Evolutionary conservation across 2,113 vertebrate species (phyloP), one percentile per base, ranked within the genome.

Genomic region (Platycercus adscitus): DNA sequence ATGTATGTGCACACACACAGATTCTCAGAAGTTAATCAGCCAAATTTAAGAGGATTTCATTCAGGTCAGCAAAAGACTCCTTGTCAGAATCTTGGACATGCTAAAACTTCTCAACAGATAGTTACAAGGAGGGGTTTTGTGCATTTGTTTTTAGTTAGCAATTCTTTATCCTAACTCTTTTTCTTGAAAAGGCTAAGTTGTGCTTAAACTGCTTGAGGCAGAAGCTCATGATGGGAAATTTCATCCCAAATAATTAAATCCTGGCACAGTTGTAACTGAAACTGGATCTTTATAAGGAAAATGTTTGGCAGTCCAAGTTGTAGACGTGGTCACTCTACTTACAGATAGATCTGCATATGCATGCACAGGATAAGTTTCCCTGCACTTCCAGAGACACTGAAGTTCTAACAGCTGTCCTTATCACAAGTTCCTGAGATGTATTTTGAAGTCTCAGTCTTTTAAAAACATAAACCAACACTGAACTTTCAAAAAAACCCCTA

Each of bases 1-100:
- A 24, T 35, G 14, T n/a, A 8, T 61, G 1, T 58, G 18, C 0
- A 0, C 15, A 39, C 10, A 70, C n/a, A 43, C 1, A 72, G 44
- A 46, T 82, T 91, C 94, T 60, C 63, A 65, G 61, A 76, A 75
- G 20, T 66, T 73, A 53, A 63, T 61, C 11, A 49, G 15, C 3
- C 61, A 82, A 35, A 43, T 83, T 49, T 81, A 71, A n/a, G 46
- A 84, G 31, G 13, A 81, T 81, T 96, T 91, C 43, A 43, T 80
- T 92, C 55, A 39, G 13, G 26, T 58, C 53, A 88, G 26, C 24
- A 55, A 37, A 91, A 82, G 37, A 35, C 8, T 55, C 7, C 19
- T 82, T 58, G 28, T 77, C 46, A 77, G 33, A 66, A 78, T 58
- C n/a, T 55, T 0, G 3, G 50, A 17, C 20, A 9, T 21, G 47